Evolutionary conservation across 2,797 vertebrate species (phyloP), one percentile per base, ranked within the genome.

Genomic region (Gadopsis marmoratus): DNA sequence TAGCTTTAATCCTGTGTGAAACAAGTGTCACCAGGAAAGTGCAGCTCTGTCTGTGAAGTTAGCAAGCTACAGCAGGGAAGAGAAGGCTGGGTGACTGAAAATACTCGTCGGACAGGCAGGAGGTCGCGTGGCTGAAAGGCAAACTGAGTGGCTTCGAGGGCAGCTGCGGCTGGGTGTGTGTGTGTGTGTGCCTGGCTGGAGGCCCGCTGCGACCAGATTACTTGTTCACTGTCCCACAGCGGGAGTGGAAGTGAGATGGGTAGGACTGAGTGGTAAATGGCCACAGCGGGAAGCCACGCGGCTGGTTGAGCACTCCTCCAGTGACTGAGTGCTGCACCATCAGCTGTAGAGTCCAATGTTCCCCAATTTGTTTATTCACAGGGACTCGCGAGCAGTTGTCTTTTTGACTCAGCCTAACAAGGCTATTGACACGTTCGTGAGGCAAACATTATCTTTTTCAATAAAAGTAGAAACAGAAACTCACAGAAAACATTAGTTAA

Each of bases 201-300:
- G 87, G 87, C 92, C 87, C 88, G 91, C 93, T 94, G 93, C 6
- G 92, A 79, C 90, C 79, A 91, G 92, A 93, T 93, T 93, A 92
- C 92, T 93, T 86, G 92, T 92, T 92, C 91, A 86, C 88, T 88
- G 90, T 94, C 89, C 92, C 92, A 47, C 94, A 92, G 93, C 86
- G 50, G 86, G 91, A 79, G 83, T 77, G 88, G 76, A 87, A 87
- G 84, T 84, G 88, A 87, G 88, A 86, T 76, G 82, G 88, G 84
- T 75, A 78, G 88, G 88, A 86, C 87, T 70, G 87, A 91, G 88
- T 86, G 86, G 90, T 89, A 92, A 92, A 93, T 92, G 88, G 81
- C 78, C 92, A 53, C 89, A 82, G 91, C 29, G 39, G 91, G 91
- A 75, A 58, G 84, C 33, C 71, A 29, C 19, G 48, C 12, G 64